Evolutionary conservation across 2,797 vertebrate species (phyloP).

Genomic region (Manis javanica): DNA sequence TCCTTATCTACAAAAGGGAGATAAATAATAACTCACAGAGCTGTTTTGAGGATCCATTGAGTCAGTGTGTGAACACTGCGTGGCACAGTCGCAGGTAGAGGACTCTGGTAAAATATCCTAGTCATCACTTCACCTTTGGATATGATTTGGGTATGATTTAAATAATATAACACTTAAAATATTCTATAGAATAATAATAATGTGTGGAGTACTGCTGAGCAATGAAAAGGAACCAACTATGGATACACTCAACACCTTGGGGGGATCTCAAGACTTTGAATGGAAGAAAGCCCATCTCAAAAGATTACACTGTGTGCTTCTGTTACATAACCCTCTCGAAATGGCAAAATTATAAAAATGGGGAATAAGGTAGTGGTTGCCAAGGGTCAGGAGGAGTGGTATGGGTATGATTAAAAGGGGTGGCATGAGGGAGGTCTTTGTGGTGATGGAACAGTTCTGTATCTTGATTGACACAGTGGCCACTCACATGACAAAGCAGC

Average conservation of each 20-base stretch:
- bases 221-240: background rate
- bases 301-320: background rate
- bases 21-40: background rate
- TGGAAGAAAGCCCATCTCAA: background rate
- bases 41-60: background rate
- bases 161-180: background rate
- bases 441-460: too few species aligned
- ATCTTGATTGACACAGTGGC: background rate
- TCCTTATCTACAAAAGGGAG: background rate
- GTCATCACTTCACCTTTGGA: background rate
- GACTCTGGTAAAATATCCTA: background rate
- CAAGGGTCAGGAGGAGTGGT: background rate
- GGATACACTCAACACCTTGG: background rate
- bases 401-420: fast-evolving
- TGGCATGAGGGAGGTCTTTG: background rate
- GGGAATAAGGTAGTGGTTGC: background rate
- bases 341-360: background rate
- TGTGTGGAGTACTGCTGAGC: background rate
- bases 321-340: background rate
- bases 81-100: background rate
- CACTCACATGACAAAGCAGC: fast-evolving
- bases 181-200: background rate
- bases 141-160: background rate
- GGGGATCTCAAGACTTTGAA: background rate
- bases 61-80: background rate